These are phyloP conservation scores for Lepilemur ruficaudatus DNA, from an alignment of 2,797 vertebrate species.

Conservation along the genomic window DNA sequence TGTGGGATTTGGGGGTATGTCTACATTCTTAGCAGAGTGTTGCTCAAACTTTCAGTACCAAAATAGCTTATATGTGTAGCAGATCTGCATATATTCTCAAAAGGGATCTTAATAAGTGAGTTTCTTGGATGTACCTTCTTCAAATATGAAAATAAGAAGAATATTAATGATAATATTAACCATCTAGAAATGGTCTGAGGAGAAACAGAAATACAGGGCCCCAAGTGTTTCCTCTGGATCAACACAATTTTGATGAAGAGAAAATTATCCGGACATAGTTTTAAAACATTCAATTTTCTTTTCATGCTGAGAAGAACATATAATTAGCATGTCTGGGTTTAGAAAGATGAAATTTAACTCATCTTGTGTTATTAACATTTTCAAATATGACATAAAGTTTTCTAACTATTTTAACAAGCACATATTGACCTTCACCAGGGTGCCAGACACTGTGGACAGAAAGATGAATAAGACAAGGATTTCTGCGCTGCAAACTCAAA, in stretches of 20 bases:
- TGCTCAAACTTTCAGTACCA: background rate
- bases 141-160: background rate
- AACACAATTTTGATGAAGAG: background rate
- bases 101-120: background rate
- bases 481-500: background rate
- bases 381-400: background rate
- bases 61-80: background rate
- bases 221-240: background rate
- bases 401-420: background rate
- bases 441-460: background rate
- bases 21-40: background rate
- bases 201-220: background rate
- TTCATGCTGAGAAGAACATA: background rate
- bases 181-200: background rate
- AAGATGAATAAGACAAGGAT: background rate
- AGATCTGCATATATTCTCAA: background rate
- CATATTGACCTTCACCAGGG: background rate
- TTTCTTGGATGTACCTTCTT: background rate
- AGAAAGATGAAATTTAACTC: conserved; percentile 12
- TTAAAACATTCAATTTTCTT: background rate
- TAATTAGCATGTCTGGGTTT: conserved; percentile 21
- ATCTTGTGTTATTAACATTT: background rate
- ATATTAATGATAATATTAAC: background rate
- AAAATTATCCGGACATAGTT: background rate
- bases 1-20: background rate